phyloP scores from a whole-genome alignment of 2,113 vertebrate species.

The Stictonetta naevosa region DNA sequence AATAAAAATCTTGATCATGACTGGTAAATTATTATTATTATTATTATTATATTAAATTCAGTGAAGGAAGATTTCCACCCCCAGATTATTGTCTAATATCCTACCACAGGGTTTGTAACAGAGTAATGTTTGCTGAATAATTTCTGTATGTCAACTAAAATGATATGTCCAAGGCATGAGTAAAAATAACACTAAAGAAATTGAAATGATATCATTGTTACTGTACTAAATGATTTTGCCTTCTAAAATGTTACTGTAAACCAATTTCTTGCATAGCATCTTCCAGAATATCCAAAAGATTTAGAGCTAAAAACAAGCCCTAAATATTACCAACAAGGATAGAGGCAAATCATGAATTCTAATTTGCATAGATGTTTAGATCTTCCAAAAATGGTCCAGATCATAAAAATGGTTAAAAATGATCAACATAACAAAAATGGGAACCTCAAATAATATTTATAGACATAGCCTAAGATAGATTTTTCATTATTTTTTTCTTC shows the following conservation, averaged over 20 bases:
- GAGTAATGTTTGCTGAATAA: not conserved
- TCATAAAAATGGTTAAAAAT: not conserved
- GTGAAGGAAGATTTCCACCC: not conserved
- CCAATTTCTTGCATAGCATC: not conserved
- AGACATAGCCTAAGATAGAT: not conserved
- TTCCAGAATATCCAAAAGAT: not conserved
- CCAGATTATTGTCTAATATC: not conserved
- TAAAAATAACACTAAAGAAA: not conserved
- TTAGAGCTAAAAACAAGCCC: not conserved
- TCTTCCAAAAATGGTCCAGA: not conserved
- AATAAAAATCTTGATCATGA: not conserved
- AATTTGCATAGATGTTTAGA: not conserved
- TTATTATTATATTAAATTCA: not conserved
- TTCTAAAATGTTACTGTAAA: not conserved
- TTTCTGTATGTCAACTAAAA: not conserved
- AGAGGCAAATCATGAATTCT: not conserved
- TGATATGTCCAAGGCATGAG: not conserved
- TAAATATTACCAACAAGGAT: not conserved
- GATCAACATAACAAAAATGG: not conserved
- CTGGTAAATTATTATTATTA: not conserved
- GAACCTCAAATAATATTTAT: not conserved
- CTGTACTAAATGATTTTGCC: not conserved
- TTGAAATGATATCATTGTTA: not conserved
- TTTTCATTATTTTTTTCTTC: not conserved
- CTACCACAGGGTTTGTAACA: not conserved